A percentile compares a stretch with the other conserved stretches of the same genome.
Evolutionary conservation across 2,113 vertebrate genomes (phyloP).

Genomic region (Podarcis muralis): DNA sequence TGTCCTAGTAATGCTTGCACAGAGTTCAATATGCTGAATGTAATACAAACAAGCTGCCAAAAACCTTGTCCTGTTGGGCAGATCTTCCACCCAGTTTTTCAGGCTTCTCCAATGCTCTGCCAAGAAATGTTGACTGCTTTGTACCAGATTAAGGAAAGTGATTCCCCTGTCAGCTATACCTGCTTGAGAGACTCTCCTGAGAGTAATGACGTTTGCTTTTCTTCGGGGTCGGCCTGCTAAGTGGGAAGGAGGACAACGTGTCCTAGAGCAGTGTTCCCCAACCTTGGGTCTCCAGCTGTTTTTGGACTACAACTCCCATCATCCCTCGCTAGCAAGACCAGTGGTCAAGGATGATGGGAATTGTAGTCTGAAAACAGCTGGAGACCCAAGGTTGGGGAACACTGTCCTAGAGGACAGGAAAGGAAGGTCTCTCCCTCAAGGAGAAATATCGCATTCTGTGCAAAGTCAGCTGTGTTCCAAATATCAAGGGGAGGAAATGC

Average conservation of each 20-base stretch:
- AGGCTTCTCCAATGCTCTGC: background rate
- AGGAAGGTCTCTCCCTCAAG: background rate
- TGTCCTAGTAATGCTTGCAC: background rate
- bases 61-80: too few relatives aligned
- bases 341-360: too few relatives aligned
- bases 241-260: background rate
- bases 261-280: too few relatives aligned
- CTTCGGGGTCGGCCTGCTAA: background rate
- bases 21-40: background rate
- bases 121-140: accelerated
- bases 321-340: too few relatives aligned
- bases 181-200: background rate
- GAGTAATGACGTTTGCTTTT: background rate
- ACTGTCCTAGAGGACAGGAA: accelerated
- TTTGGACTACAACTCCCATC: too few relatives aligned
- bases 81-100: background rate
- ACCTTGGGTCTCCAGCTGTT: too few relatives aligned
- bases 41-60: background rate
- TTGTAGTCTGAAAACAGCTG: too few relatives aligned
- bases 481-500: background rate
- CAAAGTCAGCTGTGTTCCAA: background rate
- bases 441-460: background rate
- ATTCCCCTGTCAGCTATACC: accelerated
- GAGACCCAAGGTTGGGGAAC: too few relatives aligned
- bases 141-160: background rate